phyloP scores from a whole-genome alignment of 1,140 invertebrate genomes.

The Diachasma alloeum region DNA sequence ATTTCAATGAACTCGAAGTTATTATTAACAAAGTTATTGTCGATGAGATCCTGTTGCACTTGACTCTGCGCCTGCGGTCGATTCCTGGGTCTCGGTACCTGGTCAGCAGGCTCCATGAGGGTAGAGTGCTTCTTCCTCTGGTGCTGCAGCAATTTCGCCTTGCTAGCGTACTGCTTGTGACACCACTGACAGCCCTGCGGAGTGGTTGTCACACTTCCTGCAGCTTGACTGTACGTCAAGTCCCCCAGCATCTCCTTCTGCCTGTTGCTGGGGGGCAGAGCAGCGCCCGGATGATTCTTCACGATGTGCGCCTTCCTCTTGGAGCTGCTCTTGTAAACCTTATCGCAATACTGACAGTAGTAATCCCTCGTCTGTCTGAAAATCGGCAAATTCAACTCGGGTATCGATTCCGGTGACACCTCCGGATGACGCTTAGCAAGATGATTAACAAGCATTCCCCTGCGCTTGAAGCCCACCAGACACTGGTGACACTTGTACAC shows the following conservation, averaged over 20 bases:
- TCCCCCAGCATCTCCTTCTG: slow-evolving; percentile 68
- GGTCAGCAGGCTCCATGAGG: slow-evolving; percentile 61
- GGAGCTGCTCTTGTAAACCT: slow-evolving; percentile 86
- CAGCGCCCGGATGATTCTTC: slow-evolving; percentile 84
- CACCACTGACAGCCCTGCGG: slow-evolving; percentile 83
- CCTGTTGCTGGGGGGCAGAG: slow-evolving; percentile 72
- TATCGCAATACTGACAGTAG: slow-evolving; percentile 87
- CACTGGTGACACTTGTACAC: slow-evolving; percentile 85
- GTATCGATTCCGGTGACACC: slow-evolving; percentile 76
- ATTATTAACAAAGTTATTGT: slow-evolving; percentile 44
- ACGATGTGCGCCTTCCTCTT: slow-evolving; percentile 86
- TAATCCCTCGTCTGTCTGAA: slow-evolving; percentile 82
- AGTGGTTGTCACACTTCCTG: slow-evolving; percentile 77
- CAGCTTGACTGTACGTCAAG: slow-evolving; percentile 75
- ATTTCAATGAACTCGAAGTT: slow-evolving; percentile 47
- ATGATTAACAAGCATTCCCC: slow-evolving; percentile 88
- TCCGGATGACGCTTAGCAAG: slow-evolving; percentile 85
- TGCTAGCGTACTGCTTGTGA: slow-evolving; percentile 85
- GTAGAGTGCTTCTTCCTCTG: slow-evolving; percentile 78
- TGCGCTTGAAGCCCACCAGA: slow-evolving; percentile 81
- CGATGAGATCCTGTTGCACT: slow-evolving; percentile 35
- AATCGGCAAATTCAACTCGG: slow-evolving; percentile 85
- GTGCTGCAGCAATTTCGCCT: slow-evolving; percentile 84
- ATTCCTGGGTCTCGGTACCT: slow-evolving; percentile 57
- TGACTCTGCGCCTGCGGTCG: slow-evolving; percentile 52